Conservation (phyloP, 1,140 invertebrate genomes). For the Trichonephila clavata region DNA sequence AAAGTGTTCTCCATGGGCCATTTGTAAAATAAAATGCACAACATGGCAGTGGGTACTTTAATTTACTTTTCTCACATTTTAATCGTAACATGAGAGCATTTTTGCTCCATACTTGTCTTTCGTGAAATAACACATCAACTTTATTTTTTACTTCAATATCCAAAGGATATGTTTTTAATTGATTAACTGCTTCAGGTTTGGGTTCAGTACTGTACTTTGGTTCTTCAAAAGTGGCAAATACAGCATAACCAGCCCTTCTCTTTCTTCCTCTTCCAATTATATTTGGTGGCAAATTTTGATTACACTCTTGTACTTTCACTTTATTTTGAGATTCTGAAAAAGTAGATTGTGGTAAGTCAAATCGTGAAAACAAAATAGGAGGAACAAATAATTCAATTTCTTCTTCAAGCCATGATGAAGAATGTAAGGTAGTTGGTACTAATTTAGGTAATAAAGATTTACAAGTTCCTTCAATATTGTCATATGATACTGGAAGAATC, state of each 20-base stretch:
- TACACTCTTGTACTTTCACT: not conserved
- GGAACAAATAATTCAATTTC: constrained; percentile 84
- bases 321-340: constrained; percentile 53
- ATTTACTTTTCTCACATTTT: constrained; percentile 83
- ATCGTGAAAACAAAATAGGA: constrained; percentile 65
- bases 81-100: constrained; percentile 86
- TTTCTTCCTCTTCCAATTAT: constrained; percentile 81
- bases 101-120: constrained; percentile 92
- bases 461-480: constrained; percentile 82
- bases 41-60: constrained; percentile 90
- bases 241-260: constrained; percentile 83
- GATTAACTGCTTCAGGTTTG: constrained; percentile 77
- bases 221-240: constrained; percentile 80
- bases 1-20: constrained; percentile 87
- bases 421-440: constrained; percentile 78
- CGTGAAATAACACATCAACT: constrained; percentile 84
- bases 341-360: constrained; percentile 78
- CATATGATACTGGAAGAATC: constrained; percentile 38
- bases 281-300: constrained; percentile 78
- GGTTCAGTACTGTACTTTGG: constrained; percentile 77
- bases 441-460: constrained; percentile 85
- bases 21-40: constrained; percentile 91
- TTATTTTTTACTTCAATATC: constrained; percentile 75
- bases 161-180: constrained; percentile 78
- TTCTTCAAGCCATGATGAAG: constrained; percentile 80